These are phyloP conservation scores for Mastacembelus armatus DNA, from an alignment of 2,797 vertebrate genomes.

Conservation along the genomic window DNA sequence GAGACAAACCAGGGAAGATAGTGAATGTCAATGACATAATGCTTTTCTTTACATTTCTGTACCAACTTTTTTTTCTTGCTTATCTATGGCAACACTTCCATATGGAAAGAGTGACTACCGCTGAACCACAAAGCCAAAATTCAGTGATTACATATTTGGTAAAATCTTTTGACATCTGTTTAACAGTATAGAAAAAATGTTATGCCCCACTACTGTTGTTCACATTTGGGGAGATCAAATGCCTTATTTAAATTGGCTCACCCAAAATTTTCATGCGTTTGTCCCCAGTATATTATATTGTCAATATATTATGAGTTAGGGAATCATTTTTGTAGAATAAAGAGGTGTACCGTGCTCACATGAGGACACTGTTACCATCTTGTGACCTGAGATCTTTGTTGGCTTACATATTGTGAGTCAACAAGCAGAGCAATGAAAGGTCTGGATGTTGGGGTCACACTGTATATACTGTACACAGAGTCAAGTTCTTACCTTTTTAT, in stretches of 20 bases:
- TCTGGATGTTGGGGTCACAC: background rate
- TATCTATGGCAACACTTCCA: background rate
- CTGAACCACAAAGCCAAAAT: background rate
- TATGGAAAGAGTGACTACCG: too few species aligned
- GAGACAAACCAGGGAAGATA: conserved; percentile 21
- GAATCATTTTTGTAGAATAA: too few species aligned
- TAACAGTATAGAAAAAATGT: too few species aligned
- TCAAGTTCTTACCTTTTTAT: background rate
- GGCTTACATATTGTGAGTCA: background rate
- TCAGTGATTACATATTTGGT: too few species aligned
- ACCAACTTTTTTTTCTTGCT: conserved; percentile 5
- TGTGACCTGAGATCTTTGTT: too few species aligned
- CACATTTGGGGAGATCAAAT: conserved; percentile 5
- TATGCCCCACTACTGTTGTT: conserved; percentile 19
- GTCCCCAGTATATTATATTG: background rate
- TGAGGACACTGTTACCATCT: too few species aligned
- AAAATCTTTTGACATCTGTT: background rate
- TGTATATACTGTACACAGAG: background rate
- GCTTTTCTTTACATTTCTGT: background rate
- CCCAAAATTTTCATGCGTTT: background rate
- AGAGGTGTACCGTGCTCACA: too few species aligned
- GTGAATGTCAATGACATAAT: conserved; percentile 8
- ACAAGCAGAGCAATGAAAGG: too few species aligned
- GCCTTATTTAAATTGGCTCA: background rate
- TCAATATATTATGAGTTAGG: too few species aligned